Conservation (phyloP, 2,888 invertebrate species). For the Harpagoxenus sublaevis region DNA sequence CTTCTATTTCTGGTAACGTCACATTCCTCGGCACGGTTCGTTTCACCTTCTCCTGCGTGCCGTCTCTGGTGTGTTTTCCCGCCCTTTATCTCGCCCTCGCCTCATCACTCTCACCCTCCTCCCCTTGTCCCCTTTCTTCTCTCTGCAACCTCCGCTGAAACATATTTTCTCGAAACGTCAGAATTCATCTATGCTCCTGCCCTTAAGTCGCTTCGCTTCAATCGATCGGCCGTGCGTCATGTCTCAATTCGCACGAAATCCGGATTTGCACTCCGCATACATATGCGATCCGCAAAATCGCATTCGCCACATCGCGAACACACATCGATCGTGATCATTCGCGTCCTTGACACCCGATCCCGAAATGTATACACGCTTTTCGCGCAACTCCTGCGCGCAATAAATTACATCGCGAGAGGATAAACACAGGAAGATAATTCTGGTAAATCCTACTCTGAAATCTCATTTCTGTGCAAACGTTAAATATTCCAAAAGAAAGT, state of each 20-base stretch:
- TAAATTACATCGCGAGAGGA: slow-evolving; percentile 21
- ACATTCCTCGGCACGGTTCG: slow-evolving; percentile 33
- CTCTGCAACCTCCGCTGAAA: not conserved
- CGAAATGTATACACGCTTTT: not conserved
- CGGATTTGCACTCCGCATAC: slow-evolving; percentile 38
- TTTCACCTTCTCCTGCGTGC: slow-evolving; percentile 31
- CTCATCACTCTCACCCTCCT: slow-evolving; percentile 9
- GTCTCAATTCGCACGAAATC: slow-evolving; percentile 40
- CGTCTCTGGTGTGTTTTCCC: slow-evolving; percentile 22
- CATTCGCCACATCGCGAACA: not conserved
- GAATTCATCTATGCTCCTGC: slow-evolving; percentile 32
- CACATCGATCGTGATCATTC: slow-evolving; percentile 23
- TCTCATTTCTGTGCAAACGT: not conserved
- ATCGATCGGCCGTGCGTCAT: slow-evolving; percentile 40
- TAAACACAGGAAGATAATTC: not conserved
- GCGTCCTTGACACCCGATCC: not conserved
- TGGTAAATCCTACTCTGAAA: not conserved
- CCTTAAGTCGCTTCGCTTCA: slow-evolving; percentile 9
- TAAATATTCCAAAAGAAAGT: not conserved
- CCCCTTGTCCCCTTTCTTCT: not conserved
- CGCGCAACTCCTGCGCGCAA: not conserved
- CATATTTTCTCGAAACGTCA: slow-evolving; percentile 53
- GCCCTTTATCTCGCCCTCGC: slow-evolving; percentile 29
- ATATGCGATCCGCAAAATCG: slow-evolving; percentile 37
- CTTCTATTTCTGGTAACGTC: slow-evolving; percentile 33